Evolutionary conservation across 2,888 invertebrate genomes (phyloP), one percentile per base, ranked within the genome.

Genomic region (Cheilosia pagana): DNA sequence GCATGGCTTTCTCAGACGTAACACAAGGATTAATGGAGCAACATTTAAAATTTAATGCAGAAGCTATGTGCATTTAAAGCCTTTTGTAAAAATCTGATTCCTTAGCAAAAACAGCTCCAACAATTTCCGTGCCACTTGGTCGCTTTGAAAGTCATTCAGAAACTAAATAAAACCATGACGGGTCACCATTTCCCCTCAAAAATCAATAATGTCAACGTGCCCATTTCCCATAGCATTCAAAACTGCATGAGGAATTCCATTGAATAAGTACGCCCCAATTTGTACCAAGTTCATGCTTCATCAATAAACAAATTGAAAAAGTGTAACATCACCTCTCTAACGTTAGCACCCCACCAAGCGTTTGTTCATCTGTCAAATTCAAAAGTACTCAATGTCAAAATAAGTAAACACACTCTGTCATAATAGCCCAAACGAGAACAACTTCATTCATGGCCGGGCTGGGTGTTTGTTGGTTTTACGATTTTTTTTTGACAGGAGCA

Each of bases 381-480:
- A 41, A 41, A 53, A 53, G 52, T 53, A 53, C 55, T 55, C 50
- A 39, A 50, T 21, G 39, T 39, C 39, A 35, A n/a, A 21, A 50
- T 63, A 6, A 28, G 14, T 31, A 21, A 63, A 48, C 35, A 19
- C 16, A 19, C 5, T 52, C 35, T 35, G 35, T 35, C 31, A 50
- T 21, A 50, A 23, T 39, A 48, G 10, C 50, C 41, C 16, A 19
- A 53, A 28, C 16, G 14, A 53, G 41, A 48, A 55, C 43, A 67
- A 43, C 48, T 67, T 55, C 67, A 67, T 67, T 67, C 53, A 53
- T 67, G 7, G 43, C 19, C n/a, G 3, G 39, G 41, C 19, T 14
- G 8, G 14, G 55, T 16, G 43, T 45, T 43, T 68, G 53, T 68
- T 68, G 21, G 28, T 28, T 68, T 41, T 35, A 68, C 55, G 65